phyloP scores from a whole-genome alignment of 1,140 invertebrate species.

The Ceratoteleas bidentatus region DNA sequence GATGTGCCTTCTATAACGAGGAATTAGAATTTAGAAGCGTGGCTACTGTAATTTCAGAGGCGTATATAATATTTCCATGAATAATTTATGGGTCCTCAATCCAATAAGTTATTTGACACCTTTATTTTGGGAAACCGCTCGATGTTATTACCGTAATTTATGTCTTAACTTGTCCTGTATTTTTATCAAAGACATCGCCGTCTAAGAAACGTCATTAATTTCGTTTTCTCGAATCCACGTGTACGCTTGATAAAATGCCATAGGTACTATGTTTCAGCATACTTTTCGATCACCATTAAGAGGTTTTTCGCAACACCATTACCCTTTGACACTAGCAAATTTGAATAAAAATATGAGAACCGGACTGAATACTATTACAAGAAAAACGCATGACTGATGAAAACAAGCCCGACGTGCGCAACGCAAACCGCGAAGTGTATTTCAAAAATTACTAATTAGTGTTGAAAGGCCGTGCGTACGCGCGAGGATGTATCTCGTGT shows the following conservation, averaged over 20 bases:
- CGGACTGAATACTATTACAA: too few species aligned
- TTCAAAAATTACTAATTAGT: slow-evolving; percentile 18
- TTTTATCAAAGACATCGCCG: neutral
- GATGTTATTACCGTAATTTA: slow-evolving; percentile 12
- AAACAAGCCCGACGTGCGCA: neutral
- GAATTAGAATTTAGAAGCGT: slow-evolving; percentile 53
- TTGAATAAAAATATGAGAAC: too few species aligned
- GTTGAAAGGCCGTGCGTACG: slow-evolving; percentile 18
- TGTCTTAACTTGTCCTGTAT: slow-evolving; percentile 10
- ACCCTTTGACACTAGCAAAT: neutral
- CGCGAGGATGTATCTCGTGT: slow-evolving; percentile 6
- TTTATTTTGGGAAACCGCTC: slow-evolving; percentile 4
- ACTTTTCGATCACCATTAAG: neutral
- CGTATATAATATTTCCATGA: slow-evolving; percentile 60
- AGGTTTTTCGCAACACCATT: neutral
- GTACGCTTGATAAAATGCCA: too few species aligned
- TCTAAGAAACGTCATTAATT: too few species aligned
- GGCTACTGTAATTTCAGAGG: slow-evolving; percentile 65
- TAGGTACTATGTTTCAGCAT: too few species aligned
- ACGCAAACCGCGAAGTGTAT: slow-evolving; percentile 1
- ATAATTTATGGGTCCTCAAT: slow-evolving; percentile 57
- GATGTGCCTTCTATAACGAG: slow-evolving; percentile 49
- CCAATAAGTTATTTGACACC: slow-evolving; percentile 45
- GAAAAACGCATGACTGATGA: too few species aligned
- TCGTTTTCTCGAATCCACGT: too few species aligned